Conservation (phyloP, 2,888 invertebrate species). For the Chrysodeixis includens region DNA sequence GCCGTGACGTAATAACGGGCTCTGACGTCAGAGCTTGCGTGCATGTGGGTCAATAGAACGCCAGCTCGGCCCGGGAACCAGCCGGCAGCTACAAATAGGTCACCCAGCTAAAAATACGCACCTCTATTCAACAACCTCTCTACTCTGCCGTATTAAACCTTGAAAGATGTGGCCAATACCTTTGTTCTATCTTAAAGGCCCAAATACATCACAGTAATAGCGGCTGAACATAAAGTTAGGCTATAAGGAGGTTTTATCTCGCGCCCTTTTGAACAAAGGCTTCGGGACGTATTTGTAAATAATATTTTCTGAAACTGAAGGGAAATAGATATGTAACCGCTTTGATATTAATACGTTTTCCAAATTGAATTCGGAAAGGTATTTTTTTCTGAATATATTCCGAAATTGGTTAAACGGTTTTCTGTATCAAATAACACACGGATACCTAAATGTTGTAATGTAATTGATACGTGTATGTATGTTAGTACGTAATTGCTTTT, state of each 20-base stretch:
- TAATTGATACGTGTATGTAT: conserved; percentile 31
- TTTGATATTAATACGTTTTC: conserved; percentile 47
- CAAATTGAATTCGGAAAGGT: conserved; percentile 47
- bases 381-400: conserved; percentile 40
- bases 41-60: conserved; percentile 86
- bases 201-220: conserved; percentile 60
- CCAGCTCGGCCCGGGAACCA: conserved; percentile 79
- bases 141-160: conserved; percentile 41
- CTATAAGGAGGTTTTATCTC: conserved; percentile 67
- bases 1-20: conserved; percentile 78
- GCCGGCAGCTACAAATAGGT: conserved; percentile 81
- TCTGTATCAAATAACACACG: conserved; percentile 38
- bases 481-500: conserved; percentile 33
- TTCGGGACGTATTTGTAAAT: conserved; percentile 55
- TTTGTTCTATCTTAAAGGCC: conserved; percentile 54
- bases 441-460: conserved; percentile 24
- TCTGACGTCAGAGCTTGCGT: conserved; percentile 84
- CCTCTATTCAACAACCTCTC: conserved; percentile 63
- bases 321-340: conserved; percentile 32
- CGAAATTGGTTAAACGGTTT: conserved; percentile 39
- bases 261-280: conserved; percentile 56
- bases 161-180: conserved; percentile 43
- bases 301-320: conserved; percentile 55
- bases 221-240: conserved; percentile 61
- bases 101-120: conserved; percentile 79